A percentile compares a stretch with the other conserved stretches of the same genome.
These are phyloP conservation scores for Trigoniulus corallinus DNA, from an alignment of 1,140 invertebrate genomes.

Conservation along the genomic window DNA sequence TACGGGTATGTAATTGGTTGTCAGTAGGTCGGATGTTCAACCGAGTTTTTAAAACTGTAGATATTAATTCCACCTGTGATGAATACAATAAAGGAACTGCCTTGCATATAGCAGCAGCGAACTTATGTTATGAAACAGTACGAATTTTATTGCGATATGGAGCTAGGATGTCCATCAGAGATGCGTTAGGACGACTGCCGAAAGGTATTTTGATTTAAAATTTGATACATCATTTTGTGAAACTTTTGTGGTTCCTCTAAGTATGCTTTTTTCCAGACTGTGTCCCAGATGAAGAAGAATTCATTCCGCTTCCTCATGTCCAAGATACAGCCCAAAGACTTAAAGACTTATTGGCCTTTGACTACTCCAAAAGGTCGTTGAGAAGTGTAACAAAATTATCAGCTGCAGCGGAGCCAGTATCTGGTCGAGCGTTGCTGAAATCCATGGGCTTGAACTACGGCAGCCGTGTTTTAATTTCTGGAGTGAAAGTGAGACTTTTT, in stretches of 20 bases:
- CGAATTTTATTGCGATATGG: conserved; percentile 31
- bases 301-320: background rate
- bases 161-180: conserved; percentile 27
- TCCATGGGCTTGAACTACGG: conserved; percentile 32
- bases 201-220: conserved; percentile 18
- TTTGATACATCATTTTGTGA: no score
- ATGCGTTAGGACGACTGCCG: conserved; percentile 26
- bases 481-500: conserved; percentile 13
- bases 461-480: conserved; percentile 28
- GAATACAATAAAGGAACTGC: conserved; percentile 36
- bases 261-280: conserved; percentile 28
- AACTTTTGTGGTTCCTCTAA: no score
- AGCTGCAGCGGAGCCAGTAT: conserved; percentile 16
- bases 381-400: no score
- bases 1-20: background rate
- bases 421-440: conserved; percentile 32
- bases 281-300: conserved; percentile 26
- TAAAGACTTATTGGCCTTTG: background rate
- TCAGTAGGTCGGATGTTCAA: background rate
- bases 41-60: conserved; percentile 5
- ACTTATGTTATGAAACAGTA: conserved; percentile 31
- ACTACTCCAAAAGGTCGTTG: background rate
- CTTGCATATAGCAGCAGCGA: conserved; percentile 35
- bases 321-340: background rate
- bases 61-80: conserved; percentile 29